These are phyloP conservation scores for Pachliopta kotzebuea DNA, from an alignment of 2,888 invertebrate genomes.

Conservation along the genomic window DNA sequence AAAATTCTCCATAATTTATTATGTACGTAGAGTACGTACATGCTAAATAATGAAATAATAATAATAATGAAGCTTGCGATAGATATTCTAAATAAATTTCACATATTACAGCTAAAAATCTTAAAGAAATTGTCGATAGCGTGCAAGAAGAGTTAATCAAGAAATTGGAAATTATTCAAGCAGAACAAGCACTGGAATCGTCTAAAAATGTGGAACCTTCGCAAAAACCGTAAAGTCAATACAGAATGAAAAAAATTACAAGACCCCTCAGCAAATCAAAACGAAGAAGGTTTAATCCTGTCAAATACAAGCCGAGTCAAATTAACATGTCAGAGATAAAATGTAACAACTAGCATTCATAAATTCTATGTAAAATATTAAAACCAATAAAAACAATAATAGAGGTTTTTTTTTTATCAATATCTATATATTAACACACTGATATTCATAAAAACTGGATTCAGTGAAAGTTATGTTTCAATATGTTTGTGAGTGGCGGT, in stretches of 20 bases:
- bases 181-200: constrained; percentile 43
- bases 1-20: too few species aligned
- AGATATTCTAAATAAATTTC: background rate
- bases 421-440: background rate
- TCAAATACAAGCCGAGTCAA: constrained; percentile 14
- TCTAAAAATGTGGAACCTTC: constrained; percentile 34
- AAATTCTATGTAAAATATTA: constrained; percentile 27
- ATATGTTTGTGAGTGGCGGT: constrained; percentile 6
- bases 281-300: constrained; percentile 20
- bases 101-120: constrained; percentile 61
- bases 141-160: constrained; percentile 69
- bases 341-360: constrained; percentile 17
- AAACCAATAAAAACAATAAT: constrained; percentile 25
- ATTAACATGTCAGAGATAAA: constrained; percentile 25
- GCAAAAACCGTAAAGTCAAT: constrained; percentile 23
- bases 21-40: too few species aligned
- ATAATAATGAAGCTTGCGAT: background rate
- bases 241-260: constrained; percentile 25
- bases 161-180: constrained; percentile 63
- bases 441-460: background rate
- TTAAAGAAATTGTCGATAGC: constrained; percentile 72
- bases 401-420: constrained; percentile 8
- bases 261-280: constrained; percentile 9
- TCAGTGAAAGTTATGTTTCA: constrained; percentile 7
- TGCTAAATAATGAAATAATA: too few species aligned